Evolutionary conservation across 2,797 vertebrate genomes (phyloP).

Genomic region (Chelmon rostratus): DNA sequence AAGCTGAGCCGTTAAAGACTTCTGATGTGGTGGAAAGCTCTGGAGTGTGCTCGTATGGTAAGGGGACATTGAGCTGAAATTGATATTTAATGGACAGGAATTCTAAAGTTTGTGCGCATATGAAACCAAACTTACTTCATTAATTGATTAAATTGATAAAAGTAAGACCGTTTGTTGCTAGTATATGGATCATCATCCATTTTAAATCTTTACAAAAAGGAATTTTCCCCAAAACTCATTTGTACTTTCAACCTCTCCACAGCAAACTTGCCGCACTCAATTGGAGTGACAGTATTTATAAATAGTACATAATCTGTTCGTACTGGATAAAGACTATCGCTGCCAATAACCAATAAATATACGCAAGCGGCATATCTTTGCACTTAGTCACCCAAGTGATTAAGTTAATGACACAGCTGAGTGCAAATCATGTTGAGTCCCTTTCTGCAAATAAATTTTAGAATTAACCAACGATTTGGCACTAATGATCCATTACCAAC

Average conservation of each 20-base stretch:
- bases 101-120: background rate
- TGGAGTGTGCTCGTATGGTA: background rate
- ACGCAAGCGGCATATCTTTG: constrained; percentile 4
- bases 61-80: background rate
- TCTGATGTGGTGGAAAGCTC: background rate
- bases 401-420: constrained; percentile 13
- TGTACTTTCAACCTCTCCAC: background rate
- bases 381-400: constrained; percentile 23
- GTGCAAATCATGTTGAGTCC: constrained; percentile 14
- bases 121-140: background rate
- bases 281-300: background rate
- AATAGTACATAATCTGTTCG: constrained; percentile 8
- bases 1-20: background rate
- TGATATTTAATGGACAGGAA: background rate
- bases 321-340: background rate
- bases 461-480: constrained; percentile 8
- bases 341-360: constrained; percentile 2
- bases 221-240: background rate
- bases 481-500: constrained; percentile 5
- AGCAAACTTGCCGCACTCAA: background rate
- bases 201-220: background rate
- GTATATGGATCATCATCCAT: background rate
- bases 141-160: too few species aligned
- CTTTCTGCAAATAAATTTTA: background rate
- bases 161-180: background rate